Evolutionary conservation across 2,797 vertebrate species (phyloP), one percentile per base, ranked within the genome.

Genomic region (Takifugu ocellatus): DNA sequence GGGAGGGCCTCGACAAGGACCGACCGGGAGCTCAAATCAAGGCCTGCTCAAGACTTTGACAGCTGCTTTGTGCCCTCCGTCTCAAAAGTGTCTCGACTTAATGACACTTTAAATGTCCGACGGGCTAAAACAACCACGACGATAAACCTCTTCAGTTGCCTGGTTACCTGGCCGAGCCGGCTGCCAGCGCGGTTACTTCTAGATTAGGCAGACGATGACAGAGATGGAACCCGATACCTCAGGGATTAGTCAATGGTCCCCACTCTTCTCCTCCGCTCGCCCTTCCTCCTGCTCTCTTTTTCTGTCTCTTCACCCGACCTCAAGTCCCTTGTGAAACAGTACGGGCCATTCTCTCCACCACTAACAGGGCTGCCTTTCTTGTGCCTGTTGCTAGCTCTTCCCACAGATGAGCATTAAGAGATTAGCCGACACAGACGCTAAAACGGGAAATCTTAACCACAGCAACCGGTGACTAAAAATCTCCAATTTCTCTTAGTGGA

Each of bases 331-430:
- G 66, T 67, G 84, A 75, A 87, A 91, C 88, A 90, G 82, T 87
- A 66, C 84, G 69, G 81, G 81, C 84, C 87, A 87, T 91, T 91
- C 83, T 89, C 80, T 61, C 15, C 9, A 42, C 74, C 59, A 25
- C 77, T 81, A 89, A 90, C 88, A 91, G 87, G 80, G 79, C 78
- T 64, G 79, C 73, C 87, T 88, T 90, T 91, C 84, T 87, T 88
- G 75, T 76, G 66, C 64, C 72, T 55, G 64, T 74, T 77, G 82
- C 78, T 74, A 75, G 81, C 78, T 82, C 75, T 71, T 73, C 74
- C 78, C 75, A 78, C 57, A 81, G 81, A 81, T 29, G 54, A 74
- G 15, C 49, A 16, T 50, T 6, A 27, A 44, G 43, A 44, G 43
- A 44, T 17, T 16, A 17, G 42, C 42, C 42, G 12, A 16, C 45